Evolutionary conservation across 1,140 invertebrate species (phyloP), one percentile per base, ranked within the genome.

Genomic region (Pogonomyrmex californicus): DNA sequence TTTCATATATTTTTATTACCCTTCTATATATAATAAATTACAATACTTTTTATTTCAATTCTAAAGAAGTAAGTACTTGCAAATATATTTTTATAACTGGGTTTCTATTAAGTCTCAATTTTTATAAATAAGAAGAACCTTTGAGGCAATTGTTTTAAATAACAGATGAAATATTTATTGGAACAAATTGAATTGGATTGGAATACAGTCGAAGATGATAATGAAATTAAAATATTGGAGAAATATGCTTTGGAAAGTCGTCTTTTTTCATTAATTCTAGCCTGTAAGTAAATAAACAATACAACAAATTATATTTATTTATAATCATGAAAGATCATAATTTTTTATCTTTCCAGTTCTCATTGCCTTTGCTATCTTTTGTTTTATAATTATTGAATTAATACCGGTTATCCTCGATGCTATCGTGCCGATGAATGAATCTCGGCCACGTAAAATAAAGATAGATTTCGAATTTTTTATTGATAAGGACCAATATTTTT

Each of bases 401-500:
- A n/a, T 10, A 6, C 70, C 86, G 2, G 41, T 73, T 44, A 66
- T 83, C 7, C 49, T 86, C 9, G 77, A 86, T n/a, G 5, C n/a
- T 41, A 2, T 82, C 1, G 2, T 0, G 36, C 78, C 85, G 30
- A 60, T 75, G 7, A 83, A 87, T 30, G 66, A 83, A 49, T 66
- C 86, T 38, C 70, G 68, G 1, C 47, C 47, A 36, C 58, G 54
- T 1, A 58, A 75, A 38, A 56, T 71, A 14, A 12, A 65, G 14
- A 4, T 82, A 3, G 4, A 14, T 0, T 58, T 51, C 1, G 77
- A 86, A 49, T 54, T 86, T 30, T 86, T 86, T 12, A 23, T 86
- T 4, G 78, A 86, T 2, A 12, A 60, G 5, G 3, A 54, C 2
- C 9, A 82, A 12, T 62, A 86, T 54, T 82, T 94, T 94, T 41